Base-by-base conservation (phyloP, 2,888 invertebrate species). In the Euclidia mi region DNA sequence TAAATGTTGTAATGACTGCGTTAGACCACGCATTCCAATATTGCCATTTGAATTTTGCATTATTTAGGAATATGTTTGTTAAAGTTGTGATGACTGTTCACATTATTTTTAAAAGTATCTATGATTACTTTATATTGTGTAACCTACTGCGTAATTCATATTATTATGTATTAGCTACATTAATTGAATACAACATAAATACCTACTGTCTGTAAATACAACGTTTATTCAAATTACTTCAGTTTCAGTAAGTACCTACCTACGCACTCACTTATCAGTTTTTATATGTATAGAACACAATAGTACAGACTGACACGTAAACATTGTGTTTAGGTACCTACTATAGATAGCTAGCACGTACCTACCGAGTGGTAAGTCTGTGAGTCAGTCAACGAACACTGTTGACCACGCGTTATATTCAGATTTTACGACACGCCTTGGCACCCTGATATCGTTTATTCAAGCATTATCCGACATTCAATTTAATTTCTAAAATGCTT, bases 301-400 rank as follows among this genome's bases (percentile, higher is more conserved):
- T 7, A 25, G 1, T 25, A 34, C 14, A 34, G 12, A 34, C 4
- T 34, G 34, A 9, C 6, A 14, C 4, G 10, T 25, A 52, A 52
- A 48, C 51, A 53, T 18, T 31, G 14, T 42, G 3, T 10, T 6
- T 45, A 12, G 20, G 14, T 46, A 12, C 20, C 15, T 48, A n/a
- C n/a, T n/a, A 67, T 45, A 42, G 15, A 15, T 45, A 10, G 32
- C 15, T 9, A 7, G 18, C 67, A 67, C 52, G 51, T 32, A 47
- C 15, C 18, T 20, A 38, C 29, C 25, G 43, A 42, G 49, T 52
- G 1, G 17, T 61, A 61, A 61, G 32, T 67, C 56, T 55, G n/a
- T n/a, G n/a, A n/a, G n/a, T n/a, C n/a, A n/a, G n/a, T n/a, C 29
- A 31, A 32, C 34, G n/a, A 32, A 34, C 18, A 11, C 7, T 44